A percentile compares a stretch with the other conserved stretches of the same genome.
These are phyloP conservation scores for Cryptoprocta ferox DNA, from an alignment of 2,797 vertebrate species.

Conservation along the genomic window DNA sequence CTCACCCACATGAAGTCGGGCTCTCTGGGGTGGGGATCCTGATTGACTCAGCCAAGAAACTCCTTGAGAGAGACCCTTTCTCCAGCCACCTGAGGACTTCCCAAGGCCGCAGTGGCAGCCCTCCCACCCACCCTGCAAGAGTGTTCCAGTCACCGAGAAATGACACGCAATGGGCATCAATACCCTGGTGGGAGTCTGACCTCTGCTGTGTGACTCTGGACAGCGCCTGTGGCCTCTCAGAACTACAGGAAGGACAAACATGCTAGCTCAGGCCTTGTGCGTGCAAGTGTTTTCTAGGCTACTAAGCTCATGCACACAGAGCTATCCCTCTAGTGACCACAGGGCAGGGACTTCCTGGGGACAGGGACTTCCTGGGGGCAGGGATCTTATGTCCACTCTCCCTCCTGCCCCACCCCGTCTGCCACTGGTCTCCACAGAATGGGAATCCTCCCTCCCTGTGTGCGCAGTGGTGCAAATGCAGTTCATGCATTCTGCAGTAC, in stretches of 20 bases:
- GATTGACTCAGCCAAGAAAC: not conserved
- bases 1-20: not conserved
- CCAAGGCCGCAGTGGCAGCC: not conserved
- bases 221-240: not conserved
- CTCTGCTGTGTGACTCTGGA: not conserved
- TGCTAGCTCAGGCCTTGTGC: accelerated
- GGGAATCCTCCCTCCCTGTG: not conserved
- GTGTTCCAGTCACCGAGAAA: not conserved
- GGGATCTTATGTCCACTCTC: not conserved
- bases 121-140: not conserved
- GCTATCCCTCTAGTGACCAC: not conserved
- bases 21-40: not conserved
- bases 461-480: not conserved
- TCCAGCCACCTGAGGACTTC: not conserved
- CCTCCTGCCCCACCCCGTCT: too few relatives aligned
- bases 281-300: not conserved
- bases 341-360: not conserved
- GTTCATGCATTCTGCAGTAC: not conserved
- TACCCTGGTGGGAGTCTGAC: not conserved
- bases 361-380: not conserved
- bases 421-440: not conserved
- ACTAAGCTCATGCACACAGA: not conserved
- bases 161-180: not conserved
- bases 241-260: not conserved
- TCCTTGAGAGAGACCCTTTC: not conserved